Conservation (phyloP, 2,113 vertebrate genomes). For the Crotalus viridis region DNA sequence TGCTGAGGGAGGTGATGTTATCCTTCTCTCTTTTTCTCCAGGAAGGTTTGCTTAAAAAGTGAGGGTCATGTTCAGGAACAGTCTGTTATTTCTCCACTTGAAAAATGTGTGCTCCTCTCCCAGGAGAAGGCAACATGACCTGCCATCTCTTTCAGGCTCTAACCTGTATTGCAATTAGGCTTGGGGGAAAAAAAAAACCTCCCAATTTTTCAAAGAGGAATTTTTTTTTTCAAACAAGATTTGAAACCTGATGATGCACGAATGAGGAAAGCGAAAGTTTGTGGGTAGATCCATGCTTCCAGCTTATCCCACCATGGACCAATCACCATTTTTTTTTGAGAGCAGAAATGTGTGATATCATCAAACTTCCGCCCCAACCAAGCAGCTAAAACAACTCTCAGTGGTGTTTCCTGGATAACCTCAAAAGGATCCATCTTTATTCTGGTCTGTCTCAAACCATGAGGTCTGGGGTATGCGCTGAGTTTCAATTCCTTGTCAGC, state of each 20-base stretch:
- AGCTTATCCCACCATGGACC: not conserved
- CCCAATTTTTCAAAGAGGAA: not conserved
- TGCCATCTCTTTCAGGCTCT: not conserved
- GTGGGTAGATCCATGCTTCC: not conserved
- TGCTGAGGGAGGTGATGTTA: not conserved
- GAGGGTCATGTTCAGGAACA: not conserved
- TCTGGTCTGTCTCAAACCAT: not conserved
- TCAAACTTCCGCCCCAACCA: not conserved
- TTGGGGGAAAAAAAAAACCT: rapidly evolving
- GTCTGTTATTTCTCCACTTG: not conserved
- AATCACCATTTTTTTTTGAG: not conserved
- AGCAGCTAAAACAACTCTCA: not conserved
- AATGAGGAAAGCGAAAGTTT: not conserved
- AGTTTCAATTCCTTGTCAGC: not conserved
- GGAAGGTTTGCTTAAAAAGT: not conserved
- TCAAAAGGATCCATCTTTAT: not conserved
- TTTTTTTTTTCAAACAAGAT: not conserved
- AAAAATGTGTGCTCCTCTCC: not conserved
- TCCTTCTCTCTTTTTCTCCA: not conserved
- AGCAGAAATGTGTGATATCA: not conserved
- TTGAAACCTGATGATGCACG: not conserved
- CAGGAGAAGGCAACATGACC: not conserved
- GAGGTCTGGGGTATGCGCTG: not conserved
- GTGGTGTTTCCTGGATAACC: not conserved
- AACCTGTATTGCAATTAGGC: not conserved